phyloP scores from a whole-genome alignment of 1,140 invertebrate species.

The Zaprionus lachaisei region DNA sequence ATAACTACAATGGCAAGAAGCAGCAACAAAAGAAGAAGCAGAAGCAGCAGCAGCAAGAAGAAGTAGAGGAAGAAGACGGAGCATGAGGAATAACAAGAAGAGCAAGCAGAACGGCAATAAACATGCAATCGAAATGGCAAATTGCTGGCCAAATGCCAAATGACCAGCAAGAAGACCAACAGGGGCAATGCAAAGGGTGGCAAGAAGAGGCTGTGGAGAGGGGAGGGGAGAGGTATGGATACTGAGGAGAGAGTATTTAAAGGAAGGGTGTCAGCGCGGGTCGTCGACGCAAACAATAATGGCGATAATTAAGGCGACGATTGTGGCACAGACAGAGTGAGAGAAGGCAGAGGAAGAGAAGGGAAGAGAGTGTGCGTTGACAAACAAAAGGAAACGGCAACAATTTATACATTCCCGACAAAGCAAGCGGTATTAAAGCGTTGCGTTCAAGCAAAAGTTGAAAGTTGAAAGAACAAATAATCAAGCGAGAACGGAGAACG shows the following conservation, averaged over 20 bases:
- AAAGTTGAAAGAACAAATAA: slow-evolving; percentile 71
- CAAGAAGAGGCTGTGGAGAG: neutral
- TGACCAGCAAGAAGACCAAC: slow-evolving; percentile 55
- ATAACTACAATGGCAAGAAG: slow-evolving; percentile 21
- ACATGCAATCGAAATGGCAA: slow-evolving; percentile 78
- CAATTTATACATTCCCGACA: slow-evolving; percentile 72
- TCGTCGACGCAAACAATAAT: slow-evolving; percentile 55
- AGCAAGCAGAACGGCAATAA: slow-evolving; percentile 49
- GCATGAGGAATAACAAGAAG: neutral
- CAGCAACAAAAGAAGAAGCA: neutral
- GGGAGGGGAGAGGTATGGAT: neutral
- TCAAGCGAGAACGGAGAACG: slow-evolving; percentile 20
- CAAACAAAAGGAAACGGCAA: slow-evolving; percentile 76
- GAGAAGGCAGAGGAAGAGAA: neutral
- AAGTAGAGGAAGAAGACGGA: neutral
- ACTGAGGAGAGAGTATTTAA: neutral
- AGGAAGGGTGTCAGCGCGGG: neutral
- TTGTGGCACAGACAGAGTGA: slow-evolving; percentile 26
- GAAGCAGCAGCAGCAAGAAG: slow-evolving; percentile 3
- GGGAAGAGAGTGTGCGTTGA: slow-evolving; percentile 37
- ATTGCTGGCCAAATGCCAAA: slow-evolving; percentile 77
- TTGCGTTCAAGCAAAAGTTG: slow-evolving; percentile 53
- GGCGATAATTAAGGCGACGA: slow-evolving; percentile 53
- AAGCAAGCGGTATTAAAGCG: slow-evolving; percentile 55
- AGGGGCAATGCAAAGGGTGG: slow-evolving; percentile 13